Evolutionary conservation across 1,140 invertebrate species (phyloP).

Genomic region (Aphelinus certus): DNA sequence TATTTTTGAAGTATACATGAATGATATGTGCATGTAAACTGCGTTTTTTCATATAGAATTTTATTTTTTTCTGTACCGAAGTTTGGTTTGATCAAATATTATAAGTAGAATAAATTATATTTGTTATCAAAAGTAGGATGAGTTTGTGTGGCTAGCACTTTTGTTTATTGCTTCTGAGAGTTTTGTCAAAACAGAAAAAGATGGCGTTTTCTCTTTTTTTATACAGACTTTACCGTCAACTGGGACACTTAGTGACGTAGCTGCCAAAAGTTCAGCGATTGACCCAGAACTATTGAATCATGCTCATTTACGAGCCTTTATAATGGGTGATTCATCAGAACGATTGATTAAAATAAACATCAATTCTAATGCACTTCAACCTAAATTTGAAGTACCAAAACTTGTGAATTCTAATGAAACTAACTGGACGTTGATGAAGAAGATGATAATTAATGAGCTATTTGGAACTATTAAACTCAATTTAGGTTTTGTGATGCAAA

Average conservation of each 20-base stretch:
- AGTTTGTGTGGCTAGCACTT: constrained; percentile 6
- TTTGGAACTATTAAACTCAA: constrained; percentile 44
- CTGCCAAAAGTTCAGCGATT: constrained; percentile 15
- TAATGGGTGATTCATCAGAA: background rate
- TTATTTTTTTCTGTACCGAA: background rate
- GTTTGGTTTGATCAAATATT: background rate
- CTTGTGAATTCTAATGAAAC: constrained; percentile 38
- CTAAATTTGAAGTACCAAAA: constrained; percentile 6
- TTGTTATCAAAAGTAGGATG: background rate
- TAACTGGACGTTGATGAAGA: constrained; percentile 53
- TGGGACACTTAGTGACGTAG: constrained; percentile 4
- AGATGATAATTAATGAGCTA: constrained; percentile 55
- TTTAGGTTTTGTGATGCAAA: constrained; percentile 46
- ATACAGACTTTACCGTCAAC: constrained; percentile 28
- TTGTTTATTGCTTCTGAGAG: constrained; percentile 12
- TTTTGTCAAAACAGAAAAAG: constrained; percentile 12
- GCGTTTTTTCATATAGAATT: constrained; percentile 7
- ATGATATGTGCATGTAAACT: background rate
- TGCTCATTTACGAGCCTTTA: constrained; percentile 22
- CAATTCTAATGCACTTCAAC: constrained; percentile 16
- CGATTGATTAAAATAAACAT: constrained; percentile 11
- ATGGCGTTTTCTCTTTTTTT: constrained; percentile 27
- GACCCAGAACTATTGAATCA: constrained; percentile 20
- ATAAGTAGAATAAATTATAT: background rate
- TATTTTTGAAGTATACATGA: constrained; percentile 21